Evolutionary conservation across 1,140 invertebrate species (phyloP).

Genomic region (Drosophila tani): DNA sequence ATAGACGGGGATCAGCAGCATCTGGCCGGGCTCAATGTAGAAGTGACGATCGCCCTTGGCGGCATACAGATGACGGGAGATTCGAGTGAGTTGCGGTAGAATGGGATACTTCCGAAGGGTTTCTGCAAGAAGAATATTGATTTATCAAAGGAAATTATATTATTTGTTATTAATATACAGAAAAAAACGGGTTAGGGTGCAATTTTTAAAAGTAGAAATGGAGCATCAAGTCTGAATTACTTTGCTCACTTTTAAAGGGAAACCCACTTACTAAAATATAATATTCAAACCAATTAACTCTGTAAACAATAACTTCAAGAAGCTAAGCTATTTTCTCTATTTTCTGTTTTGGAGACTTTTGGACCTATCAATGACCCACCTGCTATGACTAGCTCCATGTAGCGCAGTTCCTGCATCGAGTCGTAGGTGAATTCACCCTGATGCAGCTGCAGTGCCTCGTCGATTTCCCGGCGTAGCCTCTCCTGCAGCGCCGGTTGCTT

Average conservation of each 20-base stretch:
- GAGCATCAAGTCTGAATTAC: background rate
- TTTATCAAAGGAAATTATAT: no score
- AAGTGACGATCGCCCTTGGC: conserved; percentile 51
- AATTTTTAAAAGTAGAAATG: background rate
- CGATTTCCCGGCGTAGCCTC: conserved; percentile 87
- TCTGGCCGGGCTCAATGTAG: conserved; percentile 69
- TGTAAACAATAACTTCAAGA: background rate
- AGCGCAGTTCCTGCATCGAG: conserved; percentile 86
- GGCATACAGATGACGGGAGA: conserved; percentile 72
- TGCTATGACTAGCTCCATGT: conserved; percentile 87
- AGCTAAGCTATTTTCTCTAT: background rate
- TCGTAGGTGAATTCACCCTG: conserved; percentile 84
- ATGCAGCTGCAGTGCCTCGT: conserved; percentile 77
- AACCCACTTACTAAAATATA: background rate
- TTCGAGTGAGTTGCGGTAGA: conserved; percentile 66
- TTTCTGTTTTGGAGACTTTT: background rate
- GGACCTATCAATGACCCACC: conserved; percentile 25
- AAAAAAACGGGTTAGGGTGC: background rate
- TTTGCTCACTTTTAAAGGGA: background rate
- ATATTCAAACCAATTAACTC: background rate
- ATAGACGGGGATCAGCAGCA: conserved; percentile 87
- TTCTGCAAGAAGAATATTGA: conserved; percentile 45
- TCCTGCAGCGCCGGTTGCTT: conserved; percentile 87
- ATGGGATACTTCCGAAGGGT: conserved; percentile 86
- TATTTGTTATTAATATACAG: background rate